Evolutionary conservation across 2,113 vertebrate species (phyloP).

Genomic region (Oophaga pumilio): DNA sequence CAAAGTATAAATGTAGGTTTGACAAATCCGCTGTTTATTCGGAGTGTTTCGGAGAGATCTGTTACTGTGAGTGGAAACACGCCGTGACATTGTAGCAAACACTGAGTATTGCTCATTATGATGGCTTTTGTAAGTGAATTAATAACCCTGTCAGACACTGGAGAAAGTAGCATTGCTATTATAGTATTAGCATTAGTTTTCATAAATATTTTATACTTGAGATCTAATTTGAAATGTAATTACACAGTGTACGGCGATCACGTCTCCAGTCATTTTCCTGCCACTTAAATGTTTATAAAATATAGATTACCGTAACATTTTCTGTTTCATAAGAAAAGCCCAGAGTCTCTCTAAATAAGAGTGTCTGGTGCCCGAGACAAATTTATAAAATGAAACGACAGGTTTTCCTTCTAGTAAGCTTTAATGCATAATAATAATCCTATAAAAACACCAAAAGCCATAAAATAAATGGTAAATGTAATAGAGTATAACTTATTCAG

Average conservation of each 20-base stretch:
- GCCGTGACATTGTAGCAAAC: not conserved
- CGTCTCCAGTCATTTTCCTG: slow-evolving; percentile 33
- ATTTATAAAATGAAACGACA: slow-evolving; percentile 40
- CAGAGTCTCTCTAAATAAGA: slow-evolving; percentile 3
- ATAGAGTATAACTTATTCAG: slow-evolving; percentile 33
- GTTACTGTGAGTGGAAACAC: slow-evolving; percentile 24
- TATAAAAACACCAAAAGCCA: slow-evolving; percentile 33
- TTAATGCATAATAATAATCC: slow-evolving; percentile 42
- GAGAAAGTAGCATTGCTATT: slow-evolving; percentile 26
- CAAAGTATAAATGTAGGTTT: not conserved
- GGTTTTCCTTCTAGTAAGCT: slow-evolving; percentile 34
- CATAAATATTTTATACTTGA: slow-evolving; percentile 51
- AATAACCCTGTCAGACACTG: slow-evolving; percentile 41
- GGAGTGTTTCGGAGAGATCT: not conserved
- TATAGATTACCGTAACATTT: slow-evolving; percentile 49
- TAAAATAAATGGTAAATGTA: slow-evolving; percentile 17
- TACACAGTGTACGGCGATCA: slow-evolving; percentile 39
- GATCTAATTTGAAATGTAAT: slow-evolving; percentile 55
- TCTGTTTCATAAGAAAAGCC: slow-evolving; percentile 37
- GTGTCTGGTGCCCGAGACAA: slow-evolving; percentile 18
- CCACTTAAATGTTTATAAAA: slow-evolving; percentile 51
- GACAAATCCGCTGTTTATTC: not conserved
- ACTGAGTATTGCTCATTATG: slow-evolving; percentile 34
- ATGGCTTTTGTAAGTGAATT: slow-evolving; percentile 34
- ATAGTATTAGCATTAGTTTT: slow-evolving; percentile 52